These are phyloP conservation scores for Oscheius sp. DNA, from an alignment of 2,888 invertebrate genomes.

Conservation along the genomic window DNA sequence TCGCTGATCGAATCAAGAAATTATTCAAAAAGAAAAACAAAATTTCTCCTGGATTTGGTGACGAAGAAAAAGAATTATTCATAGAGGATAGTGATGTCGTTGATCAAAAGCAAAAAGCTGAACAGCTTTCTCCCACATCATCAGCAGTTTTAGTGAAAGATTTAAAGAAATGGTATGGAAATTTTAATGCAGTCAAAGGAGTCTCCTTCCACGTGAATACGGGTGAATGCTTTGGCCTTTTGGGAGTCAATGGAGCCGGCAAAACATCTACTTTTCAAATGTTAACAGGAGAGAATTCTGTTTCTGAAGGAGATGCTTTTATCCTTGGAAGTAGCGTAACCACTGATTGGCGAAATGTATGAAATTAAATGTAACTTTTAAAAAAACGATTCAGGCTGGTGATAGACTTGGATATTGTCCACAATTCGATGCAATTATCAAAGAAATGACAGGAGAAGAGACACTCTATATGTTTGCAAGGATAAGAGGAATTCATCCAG, in stretches of 20 bases:
- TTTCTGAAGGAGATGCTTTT: constrained; percentile 57
- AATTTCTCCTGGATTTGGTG: not conserved
- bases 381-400: constrained; percentile 36
- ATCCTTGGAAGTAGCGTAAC: constrained; percentile 57
- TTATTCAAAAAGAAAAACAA: not conserved
- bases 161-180: constrained; percentile 42
- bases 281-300: constrained; percentile 52
- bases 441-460: constrained; percentile 80
- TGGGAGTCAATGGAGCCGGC: constrained; percentile 65
- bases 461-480: constrained; percentile 78
- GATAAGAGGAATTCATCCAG: constrained; percentile 76
- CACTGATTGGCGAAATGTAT: constrained; percentile 54
- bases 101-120: constrained; percentile 48
- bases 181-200: constrained; percentile 60
- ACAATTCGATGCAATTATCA: constrained; percentile 80
- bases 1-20: not conserved
- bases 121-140: not conserved
- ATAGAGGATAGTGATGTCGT: constrained; percentile 57
- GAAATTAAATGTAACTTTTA: not conserved
- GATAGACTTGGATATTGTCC: constrained; percentile 78
- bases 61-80: not conserved
- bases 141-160: constrained; percentile 5
- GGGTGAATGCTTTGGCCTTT: constrained; percentile 59
- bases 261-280: constrained; percentile 64
- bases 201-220: constrained; percentile 60